These are phyloP conservation scores for Cavia porcellus DNA, from an alignment of 2,113 vertebrate species.

Conservation along the genomic window DNA sequence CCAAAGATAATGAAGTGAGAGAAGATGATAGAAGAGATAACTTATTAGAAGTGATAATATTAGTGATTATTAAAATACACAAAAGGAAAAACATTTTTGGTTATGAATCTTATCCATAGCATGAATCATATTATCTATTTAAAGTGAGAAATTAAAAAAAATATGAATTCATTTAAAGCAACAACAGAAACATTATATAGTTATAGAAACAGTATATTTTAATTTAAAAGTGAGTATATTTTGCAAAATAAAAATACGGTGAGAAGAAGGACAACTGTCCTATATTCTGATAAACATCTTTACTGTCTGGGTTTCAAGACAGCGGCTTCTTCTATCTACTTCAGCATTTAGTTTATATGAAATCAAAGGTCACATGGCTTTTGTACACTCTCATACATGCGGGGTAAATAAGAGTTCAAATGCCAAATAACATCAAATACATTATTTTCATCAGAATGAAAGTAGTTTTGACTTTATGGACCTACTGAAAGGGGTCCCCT, in stretches of 20 bases:
- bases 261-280: background rate
- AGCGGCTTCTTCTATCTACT: background rate
- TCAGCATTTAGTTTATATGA: background rate
- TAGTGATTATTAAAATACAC: background rate
- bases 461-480: background rate
- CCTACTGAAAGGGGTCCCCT: accelerated
- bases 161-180: background rate
- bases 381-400: background rate
- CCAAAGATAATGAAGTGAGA: background rate
- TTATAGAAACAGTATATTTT: background rate
- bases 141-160: background rate
- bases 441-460: background rate
- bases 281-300: background rate
- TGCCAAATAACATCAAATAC: background rate
- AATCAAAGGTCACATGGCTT: background rate
- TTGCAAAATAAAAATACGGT: background rate
- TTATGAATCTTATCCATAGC: background rate
- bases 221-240: background rate
- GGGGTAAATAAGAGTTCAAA: background rate
- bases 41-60: background rate
- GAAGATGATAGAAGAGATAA: background rate
- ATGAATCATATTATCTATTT: background rate
- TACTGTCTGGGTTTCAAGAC: background rate
- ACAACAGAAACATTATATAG: background rate
- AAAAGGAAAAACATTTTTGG: background rate